Base-by-base conservation (phyloP, 2,113 vertebrate species). In the Cricetomys ansorgei region DNA sequence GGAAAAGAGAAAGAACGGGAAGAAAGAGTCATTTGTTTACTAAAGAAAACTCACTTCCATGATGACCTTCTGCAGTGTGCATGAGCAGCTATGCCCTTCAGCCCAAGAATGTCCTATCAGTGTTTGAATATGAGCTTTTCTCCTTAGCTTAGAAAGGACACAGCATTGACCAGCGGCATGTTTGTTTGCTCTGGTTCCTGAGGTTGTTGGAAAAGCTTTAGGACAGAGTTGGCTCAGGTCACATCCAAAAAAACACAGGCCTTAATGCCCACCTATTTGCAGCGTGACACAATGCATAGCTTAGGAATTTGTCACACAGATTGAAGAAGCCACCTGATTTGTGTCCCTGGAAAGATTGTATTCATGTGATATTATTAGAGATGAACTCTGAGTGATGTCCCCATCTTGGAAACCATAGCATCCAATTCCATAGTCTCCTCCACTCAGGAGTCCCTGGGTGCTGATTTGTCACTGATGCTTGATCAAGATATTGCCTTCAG, bases 281-380 rank as follows among this genome's bases (percentile, higher is more conserved):
- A 88, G 76, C 3, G 10, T 96, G 95, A 96, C 91, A 73, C 57
- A 62, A 62, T 19, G 43, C 67, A 88, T 17, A n/a, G 31, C 69
- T 91, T 94, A 84, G 88, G 86, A 91, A 53, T 65, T 88, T 1
- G 5, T 92, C 92, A 81, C 45, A 92, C 48, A 77, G 73, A 88
- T 16, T 80, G 72, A 87, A 90, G 73, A 0, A 1, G 55, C 85
- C 23, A 16, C 43, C 79, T 91, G 87, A 94, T 89, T 92, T 62
- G 72, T 92, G 72, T 92, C 88, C 73, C 80, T 64, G 88, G 88
- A 95, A 97, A 94, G 72, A 70, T 5, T 80, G 87, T 84, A 92
- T 96, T 83, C 96, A 62, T 69, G 50, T 57, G 95, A 93, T 95
- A 94, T 96, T 97, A 96, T 95, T 94, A 89, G 84, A 90, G 91